phyloP scores from a whole-genome alignment of 2,113 vertebrate species.

The Lutjanus erythropterus region DNA sequence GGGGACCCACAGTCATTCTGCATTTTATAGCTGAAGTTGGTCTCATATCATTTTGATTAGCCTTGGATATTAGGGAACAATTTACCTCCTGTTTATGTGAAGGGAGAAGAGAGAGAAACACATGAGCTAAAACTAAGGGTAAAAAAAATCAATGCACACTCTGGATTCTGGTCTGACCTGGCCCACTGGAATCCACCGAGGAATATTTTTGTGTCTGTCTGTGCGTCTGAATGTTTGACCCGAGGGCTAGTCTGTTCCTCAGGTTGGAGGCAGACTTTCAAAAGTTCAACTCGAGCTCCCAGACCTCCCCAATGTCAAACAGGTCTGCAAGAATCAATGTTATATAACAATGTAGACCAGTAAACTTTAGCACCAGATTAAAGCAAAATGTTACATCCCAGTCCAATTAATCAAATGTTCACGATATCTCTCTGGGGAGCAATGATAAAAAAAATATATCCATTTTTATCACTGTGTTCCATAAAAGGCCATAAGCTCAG shows the following conservation, averaged over 20 bases:
- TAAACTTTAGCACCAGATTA: conserved; percentile 10
- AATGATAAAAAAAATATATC: conserved; percentile 10
- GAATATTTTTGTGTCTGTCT: conserved; percentile 54
- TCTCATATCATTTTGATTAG: conserved; percentile 51
- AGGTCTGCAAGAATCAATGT: conserved; percentile 23
- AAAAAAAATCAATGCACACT: conserved; percentile 58
- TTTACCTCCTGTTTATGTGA: conserved; percentile 46
- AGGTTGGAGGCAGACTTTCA: conserved; percentile 30
- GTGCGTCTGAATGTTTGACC: conserved; percentile 63
- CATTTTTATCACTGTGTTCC: conserved; percentile 34
- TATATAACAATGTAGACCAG: background rate
- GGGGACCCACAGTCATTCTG: conserved; percentile 23
- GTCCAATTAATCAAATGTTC: conserved; percentile 28
- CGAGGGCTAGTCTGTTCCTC: conserved; percentile 46
- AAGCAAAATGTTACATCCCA: background rate
- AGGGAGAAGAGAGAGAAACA: conserved; percentile 26
- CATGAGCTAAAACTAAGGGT: conserved; percentile 18
- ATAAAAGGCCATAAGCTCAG: conserved; percentile 44
- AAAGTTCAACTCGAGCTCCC: conserved; percentile 45
- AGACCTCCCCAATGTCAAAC: conserved; percentile 27
- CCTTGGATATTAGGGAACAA: conserved; percentile 47
- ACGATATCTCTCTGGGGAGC: conserved; percentile 8
- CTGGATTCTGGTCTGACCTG: conserved; percentile 46
- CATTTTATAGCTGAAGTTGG: conserved; percentile 16
- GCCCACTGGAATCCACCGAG: conserved; percentile 31